Conservation (phyloP, 2,888 invertebrate genomes). For the Acanthosoma haemorrhoidale region DNA sequence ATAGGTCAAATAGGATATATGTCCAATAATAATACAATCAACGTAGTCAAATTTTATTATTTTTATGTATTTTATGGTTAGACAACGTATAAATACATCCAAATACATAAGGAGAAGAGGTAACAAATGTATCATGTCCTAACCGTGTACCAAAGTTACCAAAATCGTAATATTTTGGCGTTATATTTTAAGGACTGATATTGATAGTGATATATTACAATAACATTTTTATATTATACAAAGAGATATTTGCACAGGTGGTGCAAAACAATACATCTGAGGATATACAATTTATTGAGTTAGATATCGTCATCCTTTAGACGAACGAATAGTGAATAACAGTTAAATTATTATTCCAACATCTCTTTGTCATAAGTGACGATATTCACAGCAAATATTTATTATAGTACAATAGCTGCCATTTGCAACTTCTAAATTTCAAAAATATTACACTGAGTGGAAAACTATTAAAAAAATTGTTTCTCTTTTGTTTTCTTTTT, state of each 20-base stretch:
- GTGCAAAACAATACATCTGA: background rate
- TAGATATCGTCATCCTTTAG: background rate
- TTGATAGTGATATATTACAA: background rate
- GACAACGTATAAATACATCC: slow-evolving; percentile 8
- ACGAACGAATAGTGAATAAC: background rate
- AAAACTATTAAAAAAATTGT: background rate
- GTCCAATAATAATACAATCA: background rate
- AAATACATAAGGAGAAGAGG: background rate
- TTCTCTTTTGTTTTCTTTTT: background rate
- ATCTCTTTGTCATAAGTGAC: background rate
- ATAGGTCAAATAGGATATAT: no score
- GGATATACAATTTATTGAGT: background rate
- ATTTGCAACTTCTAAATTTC: background rate
- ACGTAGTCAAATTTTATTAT: background rate
- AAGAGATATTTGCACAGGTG: background rate
- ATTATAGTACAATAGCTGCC: background rate
- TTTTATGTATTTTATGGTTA: background rate
- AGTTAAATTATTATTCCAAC: no score
- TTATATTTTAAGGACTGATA: background rate
- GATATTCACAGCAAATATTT: no score
- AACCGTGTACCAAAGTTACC: background rate
- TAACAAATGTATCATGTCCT: background rate
- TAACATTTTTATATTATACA: background rate
- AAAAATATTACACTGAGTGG: background rate
- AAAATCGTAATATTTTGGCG: no score